Base-by-base conservation (phyloP, 2,797 vertebrate species). In the Sciurus carolinensis region DNA sequence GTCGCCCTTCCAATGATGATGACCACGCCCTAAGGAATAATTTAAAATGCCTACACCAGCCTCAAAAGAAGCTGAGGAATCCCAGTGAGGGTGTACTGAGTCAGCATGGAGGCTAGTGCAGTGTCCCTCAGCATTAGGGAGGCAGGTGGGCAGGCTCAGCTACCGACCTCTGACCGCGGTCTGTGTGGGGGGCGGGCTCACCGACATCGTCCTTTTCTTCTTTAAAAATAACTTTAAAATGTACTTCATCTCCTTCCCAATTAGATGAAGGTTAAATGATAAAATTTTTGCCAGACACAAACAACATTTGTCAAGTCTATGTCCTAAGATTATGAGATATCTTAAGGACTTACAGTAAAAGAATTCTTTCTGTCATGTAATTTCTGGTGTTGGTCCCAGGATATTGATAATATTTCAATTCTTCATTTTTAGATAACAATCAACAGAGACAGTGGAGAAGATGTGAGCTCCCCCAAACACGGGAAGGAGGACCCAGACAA, bases 391-490 rank as follows among this genome's bases (percentile, higher is more conserved):
- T 91, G 20, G 62, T 72, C 85, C 42, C 3, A 26, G 81, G 44
- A 62, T 33, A 87, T 5, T 96, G 59, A 94, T 64, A 47, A 39
- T 75, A 17, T 94, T 66, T 95, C 47, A 33, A 76, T 92, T 79
- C 95, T 98, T 94, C 54, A 7, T 97, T 98, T 97, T 95, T 97
- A 99, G 99, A 99, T 99, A 91, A 99, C 99, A n/a, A 93, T 99
- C 95, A 95, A 99, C 98, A 99, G 98, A 97, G 99, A 99, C 47
- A 99, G 99, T 52, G 99, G 99, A 67, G 97, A 99, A 98, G 99
- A 99, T 22, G 99, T 99, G 97, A 99, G 98, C 15, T 98, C 99
- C 76, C 99, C 99, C 1, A 99, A 99, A 98, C 99, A 99, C 0
- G 99, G 99, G 96, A 99, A 99, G 98, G 97, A 99, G 5, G 99